Base-by-base conservation (phyloP, 2,797 vertebrate species). In the Pseudochromis fuscus region DNA sequence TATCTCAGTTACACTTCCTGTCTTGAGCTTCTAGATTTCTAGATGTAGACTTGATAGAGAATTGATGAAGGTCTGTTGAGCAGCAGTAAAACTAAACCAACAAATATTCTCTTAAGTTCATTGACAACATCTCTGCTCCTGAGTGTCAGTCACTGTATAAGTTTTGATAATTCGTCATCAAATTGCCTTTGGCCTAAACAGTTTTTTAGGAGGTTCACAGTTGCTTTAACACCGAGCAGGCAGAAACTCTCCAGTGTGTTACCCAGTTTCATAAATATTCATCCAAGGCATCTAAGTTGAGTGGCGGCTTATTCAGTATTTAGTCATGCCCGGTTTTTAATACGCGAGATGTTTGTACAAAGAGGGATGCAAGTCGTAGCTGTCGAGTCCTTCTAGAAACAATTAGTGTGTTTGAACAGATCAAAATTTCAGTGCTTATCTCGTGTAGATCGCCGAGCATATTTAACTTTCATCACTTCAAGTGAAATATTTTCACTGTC, bases 251-350 rank as follows among this genome's bases (percentile, higher is more conserved):
- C 78, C 77, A 45, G 71, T 16, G 30, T 67, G 46, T 28, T 44
- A 50, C 60, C 50, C 56, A 24, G 5, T 64, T 57, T 76, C 72
- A 87, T 87, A 64, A 87, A 85, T 87, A 88, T 88, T 89, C 68
- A 88, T 84, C 53, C 2, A 33, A 77, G 56, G 67, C 37, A 19
- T 69, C 40, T 13, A 27, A 38, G 61, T 72, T 68, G 68, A 85
- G 74, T 62, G 80, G 75, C 49, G 63, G 65, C 82, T 79, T 65
- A 65, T 67, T 84, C 72, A 42, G 46, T 80, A 46, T 80, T 85
- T 76, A 80, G 75, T 74, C 65, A 61, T 70, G 69, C 62, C 63
- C 48, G 45, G 16, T 72, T 52, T n/a, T 73, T 69, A 60, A 80
- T 57, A 63, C 72, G 56, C 28, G 28, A 64, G 64, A 57, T 75